Base-by-base conservation (phyloP, 2,888 invertebrate genomes). In the Biston betularia region DNA sequence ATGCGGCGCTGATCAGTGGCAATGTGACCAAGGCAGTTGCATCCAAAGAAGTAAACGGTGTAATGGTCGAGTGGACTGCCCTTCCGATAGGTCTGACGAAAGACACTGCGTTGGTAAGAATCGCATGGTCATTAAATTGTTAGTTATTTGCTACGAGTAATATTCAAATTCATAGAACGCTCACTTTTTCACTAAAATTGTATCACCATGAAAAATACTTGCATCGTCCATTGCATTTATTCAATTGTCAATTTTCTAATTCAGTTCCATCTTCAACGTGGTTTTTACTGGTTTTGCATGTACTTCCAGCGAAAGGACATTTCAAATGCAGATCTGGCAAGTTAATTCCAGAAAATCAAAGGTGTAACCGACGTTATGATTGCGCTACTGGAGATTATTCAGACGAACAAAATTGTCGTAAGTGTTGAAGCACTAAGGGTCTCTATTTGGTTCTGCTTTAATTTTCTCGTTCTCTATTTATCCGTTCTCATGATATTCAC, bases 321-420 rank as follows among this genome's bases (percentile, higher is more conserved):
- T 96, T 96, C 93, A 95, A 91, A 85, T 98, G 98, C 93, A 94
- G 95, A 78, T 94, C 91, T 81, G 96, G 96, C 78, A 93, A 93
- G 82, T 94, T 95, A 81, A 95, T 96, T 81, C 88, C 94, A 44
- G 85, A 89, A 74, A 84, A 85, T 75, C 89, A 91, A 83, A 91
- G 94, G 82, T 96, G 96, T 88, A 95, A 97, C 89, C 94, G 95
- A 58, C 89, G 89, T 65, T 94, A 94, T 77, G 96, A 97, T 92
- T 97, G 97, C 86, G 88, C 89, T 76, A 72, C 67, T 45, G 90
- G 87, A 68, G 97, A 97, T 93, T 94, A 95, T 84, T 96, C 96
- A 46, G 97, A 97, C 86, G 97, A 97, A 90, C 94, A 95, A 78
- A 94, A 95, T 84, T 97, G 97, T 94, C 95, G 96, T 96, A 96